Evolutionary conservation across 2,888 invertebrate species (phyloP).

Genomic region (Pherbina coryleti): DNA sequence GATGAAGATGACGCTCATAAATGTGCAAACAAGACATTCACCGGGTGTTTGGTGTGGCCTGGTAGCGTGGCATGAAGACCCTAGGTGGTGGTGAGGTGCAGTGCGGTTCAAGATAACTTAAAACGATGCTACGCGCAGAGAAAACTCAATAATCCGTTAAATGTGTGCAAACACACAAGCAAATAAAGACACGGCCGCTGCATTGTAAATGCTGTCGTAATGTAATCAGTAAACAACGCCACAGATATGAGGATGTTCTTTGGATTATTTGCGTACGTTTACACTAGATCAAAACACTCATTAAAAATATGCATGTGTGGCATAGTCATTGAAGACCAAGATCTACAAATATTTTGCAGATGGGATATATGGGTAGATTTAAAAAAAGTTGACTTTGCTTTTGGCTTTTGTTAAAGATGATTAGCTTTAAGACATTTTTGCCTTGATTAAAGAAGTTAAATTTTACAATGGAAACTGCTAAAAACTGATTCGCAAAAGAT

Average conservation of each 20-base stretch:
- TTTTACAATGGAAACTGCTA: no score
- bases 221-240: not conserved
- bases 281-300: not conserved
- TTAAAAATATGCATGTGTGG: not conserved
- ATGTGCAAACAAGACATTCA: not conserved
- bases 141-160: conserved; percentile 67
- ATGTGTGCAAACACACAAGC: conserved; percentile 62
- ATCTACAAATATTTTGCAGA: no score
- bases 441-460: no score
- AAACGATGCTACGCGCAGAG: conserved; percentile 20
- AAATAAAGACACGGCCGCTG: conserved; percentile 11
- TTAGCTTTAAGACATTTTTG: no score
- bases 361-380: no score
- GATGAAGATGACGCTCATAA: not conserved
- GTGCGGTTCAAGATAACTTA: not conserved
- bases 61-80: not conserved
- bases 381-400: no score
- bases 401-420: no score
- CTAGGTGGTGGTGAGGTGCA: not conserved
- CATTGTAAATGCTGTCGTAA: not conserved
- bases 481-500: no score
- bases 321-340: no score
- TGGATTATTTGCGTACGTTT: not conserved
- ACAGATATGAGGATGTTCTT: not conserved
- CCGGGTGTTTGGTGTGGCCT: not conserved